These are phyloP conservation scores for Dasyurus viverrinus DNA, from an alignment of 2,113 vertebrate species.

Conservation along the genomic window DNA sequence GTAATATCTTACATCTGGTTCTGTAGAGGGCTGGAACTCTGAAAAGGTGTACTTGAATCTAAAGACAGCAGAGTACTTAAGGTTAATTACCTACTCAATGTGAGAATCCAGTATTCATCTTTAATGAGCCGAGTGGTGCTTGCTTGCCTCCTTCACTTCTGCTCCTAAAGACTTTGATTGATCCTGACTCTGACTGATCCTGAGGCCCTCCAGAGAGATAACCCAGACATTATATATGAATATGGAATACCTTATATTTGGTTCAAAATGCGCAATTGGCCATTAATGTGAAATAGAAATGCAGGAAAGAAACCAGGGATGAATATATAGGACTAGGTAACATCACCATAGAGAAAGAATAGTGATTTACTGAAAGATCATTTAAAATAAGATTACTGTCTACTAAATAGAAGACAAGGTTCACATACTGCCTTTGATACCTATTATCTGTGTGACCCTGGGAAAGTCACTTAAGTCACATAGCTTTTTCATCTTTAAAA, in stretches of 20 bases:
- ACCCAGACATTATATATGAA: no score
- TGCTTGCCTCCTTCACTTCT: no score
- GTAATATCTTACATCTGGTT: not conserved
- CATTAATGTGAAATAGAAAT: not conserved
- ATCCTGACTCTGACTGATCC: no score
- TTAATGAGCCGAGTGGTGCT: no score
- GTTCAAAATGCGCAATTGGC: not conserved
- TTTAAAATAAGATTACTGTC: not conserved
- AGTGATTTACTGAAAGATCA: not conserved
- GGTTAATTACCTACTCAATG: no score
- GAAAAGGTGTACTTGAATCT: no score
- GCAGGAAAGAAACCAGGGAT: not conserved
- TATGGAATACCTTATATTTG: not conserved
- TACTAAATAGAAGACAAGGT: not conserved
- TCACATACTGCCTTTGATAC: not conserved
- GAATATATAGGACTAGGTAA: not conserved
- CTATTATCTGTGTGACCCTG: not conserved
- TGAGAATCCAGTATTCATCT: no score
- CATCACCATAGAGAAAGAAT: not conserved
- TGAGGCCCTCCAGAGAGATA: no score
- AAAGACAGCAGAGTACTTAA: no score
- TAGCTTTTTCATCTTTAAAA: not conserved
- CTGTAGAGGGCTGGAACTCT: no score
- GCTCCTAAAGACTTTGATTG: no score
- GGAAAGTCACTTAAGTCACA: not conserved